Evolutionary conservation across 1,140 invertebrate genomes (phyloP).

Genomic region (Drosophila asahinai): DNA sequence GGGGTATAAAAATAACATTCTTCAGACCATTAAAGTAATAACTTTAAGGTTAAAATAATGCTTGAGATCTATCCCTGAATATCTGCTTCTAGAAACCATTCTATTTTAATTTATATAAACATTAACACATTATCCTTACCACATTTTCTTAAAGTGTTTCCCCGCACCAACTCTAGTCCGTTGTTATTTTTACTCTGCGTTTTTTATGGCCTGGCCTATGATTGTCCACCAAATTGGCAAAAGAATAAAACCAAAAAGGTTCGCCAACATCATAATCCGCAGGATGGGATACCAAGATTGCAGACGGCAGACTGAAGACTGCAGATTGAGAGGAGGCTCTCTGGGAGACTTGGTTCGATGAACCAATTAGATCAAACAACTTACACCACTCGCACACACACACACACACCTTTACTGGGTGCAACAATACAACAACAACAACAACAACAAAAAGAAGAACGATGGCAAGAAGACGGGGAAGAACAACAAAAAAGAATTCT

Average conservation of each 20-base stretch:
- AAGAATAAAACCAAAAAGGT: not conserved
- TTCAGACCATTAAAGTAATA: too few species aligned
- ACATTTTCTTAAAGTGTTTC: not conserved
- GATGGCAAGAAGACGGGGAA: conserved; percentile 22
- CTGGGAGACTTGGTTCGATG: conserved; percentile 56
- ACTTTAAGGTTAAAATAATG: too few species aligned
- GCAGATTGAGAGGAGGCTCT: conserved; percentile 11
- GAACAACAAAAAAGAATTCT: conserved; percentile 62
- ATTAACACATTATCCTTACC: not conserved
- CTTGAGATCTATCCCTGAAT: too few species aligned
- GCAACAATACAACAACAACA: conserved; percentile 49
- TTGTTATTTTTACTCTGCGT: conserved; percentile 5
- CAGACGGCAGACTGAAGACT: conserved; percentile 8
- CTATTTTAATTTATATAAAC: not conserved
- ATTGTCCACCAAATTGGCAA: conserved; percentile 44
- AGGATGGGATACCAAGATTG: conserved; percentile 25
- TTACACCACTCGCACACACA: conserved; percentile 56
- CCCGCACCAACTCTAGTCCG: not conserved
- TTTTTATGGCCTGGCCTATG: conserved; percentile 29
- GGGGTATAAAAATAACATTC: too few species aligned
- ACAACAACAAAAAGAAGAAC: not conserved
- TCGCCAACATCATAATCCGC: conserved; percentile 47
- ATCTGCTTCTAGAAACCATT: not conserved
- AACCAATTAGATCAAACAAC: conserved; percentile 84
- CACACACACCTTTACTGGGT: conserved; percentile 41